phyloP scores from a whole-genome alignment of 2,113 vertebrate species.

The Piprites chloris region DNA sequence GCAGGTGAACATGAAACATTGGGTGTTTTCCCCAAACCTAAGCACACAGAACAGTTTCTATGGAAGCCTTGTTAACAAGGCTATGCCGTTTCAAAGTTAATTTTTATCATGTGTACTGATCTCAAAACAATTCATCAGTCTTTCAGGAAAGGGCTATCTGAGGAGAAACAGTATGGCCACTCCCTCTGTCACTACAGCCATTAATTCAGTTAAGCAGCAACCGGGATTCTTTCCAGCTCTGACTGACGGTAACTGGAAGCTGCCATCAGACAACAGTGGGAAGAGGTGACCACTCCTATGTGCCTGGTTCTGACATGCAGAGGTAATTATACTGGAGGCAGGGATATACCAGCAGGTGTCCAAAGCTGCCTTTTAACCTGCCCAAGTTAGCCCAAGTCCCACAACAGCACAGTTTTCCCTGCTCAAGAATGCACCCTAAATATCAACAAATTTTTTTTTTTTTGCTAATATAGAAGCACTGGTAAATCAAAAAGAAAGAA shows the following conservation, averaged over 20 bases:
- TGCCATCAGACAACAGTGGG: background rate
- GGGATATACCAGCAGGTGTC: background rate
- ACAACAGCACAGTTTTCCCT: background rate
- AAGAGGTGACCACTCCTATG: background rate
- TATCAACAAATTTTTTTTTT: background rate
- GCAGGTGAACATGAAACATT: background rate
- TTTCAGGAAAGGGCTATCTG: background rate
- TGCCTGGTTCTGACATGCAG: background rate
- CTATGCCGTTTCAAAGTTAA: background rate
- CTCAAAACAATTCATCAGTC: background rate
- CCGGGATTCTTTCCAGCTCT: background rate
- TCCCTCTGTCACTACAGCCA: background rate
- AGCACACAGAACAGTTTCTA: background rate
- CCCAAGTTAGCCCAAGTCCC: accelerated
- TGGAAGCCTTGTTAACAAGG: background rate
- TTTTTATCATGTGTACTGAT: background rate
- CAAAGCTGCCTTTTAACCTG: background rate
- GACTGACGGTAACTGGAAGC: background rate
- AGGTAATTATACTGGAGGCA: background rate
- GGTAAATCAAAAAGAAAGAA: background rate
- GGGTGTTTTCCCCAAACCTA: background rate
- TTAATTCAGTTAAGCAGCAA: background rate
- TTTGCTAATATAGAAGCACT: background rate
- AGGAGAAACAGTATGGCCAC: background rate
- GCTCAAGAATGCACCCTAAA: background rate